Evolutionary conservation across 2,888 invertebrate species (phyloP).

Genomic region (Polydesmus complanatus): DNA sequence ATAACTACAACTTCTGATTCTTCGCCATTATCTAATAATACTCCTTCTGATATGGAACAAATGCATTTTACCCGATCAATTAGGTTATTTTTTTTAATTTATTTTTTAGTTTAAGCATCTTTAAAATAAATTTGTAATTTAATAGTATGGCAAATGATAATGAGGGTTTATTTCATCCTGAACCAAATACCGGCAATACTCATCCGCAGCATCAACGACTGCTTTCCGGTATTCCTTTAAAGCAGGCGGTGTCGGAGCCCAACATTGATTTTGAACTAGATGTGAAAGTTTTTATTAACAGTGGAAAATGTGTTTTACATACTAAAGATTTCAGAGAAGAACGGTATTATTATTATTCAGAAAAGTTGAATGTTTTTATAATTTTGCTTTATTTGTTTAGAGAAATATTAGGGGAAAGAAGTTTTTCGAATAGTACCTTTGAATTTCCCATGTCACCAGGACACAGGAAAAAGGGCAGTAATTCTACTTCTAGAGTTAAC

Average conservation of each 20-base stretch:
- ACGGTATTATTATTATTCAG: conserved; percentile 12
- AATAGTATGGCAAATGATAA: conserved; percentile 3
- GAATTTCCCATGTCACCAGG: conserved; percentile 40
- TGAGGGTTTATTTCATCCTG: conserved; percentile 2
- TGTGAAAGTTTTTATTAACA: conserved; percentile 89
- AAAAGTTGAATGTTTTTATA: not conserved
- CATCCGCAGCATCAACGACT: no score
- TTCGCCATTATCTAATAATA: conserved; percentile 9
- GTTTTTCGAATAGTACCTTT: conserved; percentile 47
- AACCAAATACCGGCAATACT: no score
- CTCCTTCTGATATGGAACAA: conserved; percentile 7
- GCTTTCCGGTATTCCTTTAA: conserved; percentile 10
- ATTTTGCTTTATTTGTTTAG: no score
- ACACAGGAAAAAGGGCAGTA: conserved; percentile 35
- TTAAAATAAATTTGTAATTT: no score
- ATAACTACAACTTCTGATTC: conserved; percentile 8
- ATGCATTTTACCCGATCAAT: conserved; percentile 4
- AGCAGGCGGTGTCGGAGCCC: conserved; percentile 45
- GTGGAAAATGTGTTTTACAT: conserved; percentile 91
- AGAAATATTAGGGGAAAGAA: conserved; percentile 42
- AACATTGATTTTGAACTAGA: conserved; percentile 92
- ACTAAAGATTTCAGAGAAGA: conserved; percentile 62
- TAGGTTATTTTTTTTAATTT: not conserved
- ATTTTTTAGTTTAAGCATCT: not conserved
- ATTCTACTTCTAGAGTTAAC: conserved; percentile 16